Evolutionary conservation across 2,888 invertebrate genomes (phyloP).

Genomic region (Orthosia gracilis): DNA sequence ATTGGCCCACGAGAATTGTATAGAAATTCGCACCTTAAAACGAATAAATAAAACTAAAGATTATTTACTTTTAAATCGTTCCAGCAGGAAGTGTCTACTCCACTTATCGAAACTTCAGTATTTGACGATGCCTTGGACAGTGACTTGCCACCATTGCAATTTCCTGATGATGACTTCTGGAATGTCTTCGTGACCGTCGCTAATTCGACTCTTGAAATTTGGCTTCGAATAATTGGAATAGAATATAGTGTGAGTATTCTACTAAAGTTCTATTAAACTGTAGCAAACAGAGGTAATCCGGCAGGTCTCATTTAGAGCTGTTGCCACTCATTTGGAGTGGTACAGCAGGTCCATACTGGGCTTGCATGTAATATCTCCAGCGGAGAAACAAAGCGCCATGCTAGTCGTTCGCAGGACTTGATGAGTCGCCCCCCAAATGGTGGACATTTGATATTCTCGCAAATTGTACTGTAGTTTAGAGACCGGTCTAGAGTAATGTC

Average conservation of each 20-base stretch:
- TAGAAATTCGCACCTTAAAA: not conserved
- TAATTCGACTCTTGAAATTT: constrained; percentile 92
- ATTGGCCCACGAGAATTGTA: not conserved
- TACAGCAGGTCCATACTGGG: too few relatives aligned
- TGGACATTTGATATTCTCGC: too few relatives aligned
- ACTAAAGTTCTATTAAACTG: not conserved
- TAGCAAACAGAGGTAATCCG: too few relatives aligned
- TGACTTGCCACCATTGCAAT: constrained; percentile 85
- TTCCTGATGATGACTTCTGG: constrained; percentile 90
- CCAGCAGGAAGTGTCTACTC: constrained; percentile 46
- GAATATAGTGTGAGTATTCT: constrained; percentile 91
- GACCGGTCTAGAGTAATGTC: too few relatives aligned
- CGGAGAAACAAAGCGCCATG: too few relatives aligned
- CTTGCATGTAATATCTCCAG: too few relatives aligned
- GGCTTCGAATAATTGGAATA: constrained; percentile 92
- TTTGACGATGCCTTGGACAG: constrained; percentile 81
- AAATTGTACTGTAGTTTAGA: too few relatives aligned
- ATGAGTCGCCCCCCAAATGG: too few relatives aligned
- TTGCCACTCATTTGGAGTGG: too few relatives aligned
- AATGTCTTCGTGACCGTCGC: constrained; percentile 92
- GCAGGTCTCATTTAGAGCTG: too few relatives aligned
- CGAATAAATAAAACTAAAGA: constrained; percentile 6
- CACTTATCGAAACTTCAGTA: constrained; percentile 64
- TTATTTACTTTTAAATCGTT: not conserved
- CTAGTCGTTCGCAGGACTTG: too few relatives aligned